A percentile compares a stretch with the other conserved stretches of the same genome.
phyloP scores from a whole-genome alignment of 2,113 vertebrate genomes.

The Python bivittatus region DNA sequence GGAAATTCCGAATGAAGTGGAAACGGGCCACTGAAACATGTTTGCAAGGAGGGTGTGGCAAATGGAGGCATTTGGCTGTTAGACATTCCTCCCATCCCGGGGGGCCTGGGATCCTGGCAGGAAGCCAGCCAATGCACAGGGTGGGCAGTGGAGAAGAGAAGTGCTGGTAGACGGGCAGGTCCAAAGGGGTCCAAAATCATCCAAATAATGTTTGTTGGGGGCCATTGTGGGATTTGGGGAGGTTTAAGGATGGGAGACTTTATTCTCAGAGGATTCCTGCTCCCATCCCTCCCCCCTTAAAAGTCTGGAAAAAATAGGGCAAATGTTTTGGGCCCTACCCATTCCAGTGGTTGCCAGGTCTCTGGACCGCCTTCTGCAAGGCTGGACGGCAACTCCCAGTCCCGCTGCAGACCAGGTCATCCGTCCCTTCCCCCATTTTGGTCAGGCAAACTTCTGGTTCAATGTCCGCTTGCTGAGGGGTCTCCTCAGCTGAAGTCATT shows the following conservation, averaged over 20 bases:
- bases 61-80: too few species aligned
- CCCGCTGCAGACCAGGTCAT: neutral
- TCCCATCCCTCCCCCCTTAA: neutral
- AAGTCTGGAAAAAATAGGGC: neutral
- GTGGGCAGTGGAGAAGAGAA: neutral
- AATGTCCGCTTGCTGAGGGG: neutral
- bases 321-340: neutral
- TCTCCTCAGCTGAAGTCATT: neutral
- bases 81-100: neutral
- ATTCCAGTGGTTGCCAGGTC: neutral
- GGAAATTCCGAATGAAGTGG: too few species aligned
- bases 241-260: neutral
- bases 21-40: neutral
- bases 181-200: neutral
- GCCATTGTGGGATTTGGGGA: neutral
- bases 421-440: neutral
- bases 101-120: too few species aligned
- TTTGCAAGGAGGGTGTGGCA: neutral
- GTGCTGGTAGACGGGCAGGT: neutral
- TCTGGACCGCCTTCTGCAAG: neutral
- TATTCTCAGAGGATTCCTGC: neutral
- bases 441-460: neutral
- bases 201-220: neutral
- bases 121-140: neutral
- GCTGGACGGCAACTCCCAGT: neutral